Evolutionary conservation across 2,888 invertebrate genomes (phyloP), one percentile per base, ranked within the genome.

Genomic region (Dynastes maya): DNA sequence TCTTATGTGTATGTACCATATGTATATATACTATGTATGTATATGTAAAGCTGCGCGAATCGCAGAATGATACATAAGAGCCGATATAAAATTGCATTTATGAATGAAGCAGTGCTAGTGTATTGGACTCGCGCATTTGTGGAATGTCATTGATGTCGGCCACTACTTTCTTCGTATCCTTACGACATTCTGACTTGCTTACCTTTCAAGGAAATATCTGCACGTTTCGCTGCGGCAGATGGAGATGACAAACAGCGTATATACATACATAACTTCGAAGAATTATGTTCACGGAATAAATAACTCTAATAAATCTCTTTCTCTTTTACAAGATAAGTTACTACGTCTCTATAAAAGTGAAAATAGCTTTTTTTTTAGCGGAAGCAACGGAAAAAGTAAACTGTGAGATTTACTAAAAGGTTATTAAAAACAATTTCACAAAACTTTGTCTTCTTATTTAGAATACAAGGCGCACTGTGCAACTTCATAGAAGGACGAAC

Each of bases 131-230:
- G 79, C 77, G 79, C 80, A 75, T 79, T 79, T 76, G 79, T 80
- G 83, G 83, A 82, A 83, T 83, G 83, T 82, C 83, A 83, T 83
- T 83, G 83, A 83, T 83, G 82, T 70, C 74, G 49, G 70, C 61
- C 70, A 71, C 29, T 76, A 45, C 45, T 78, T 80, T 80, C 78
- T 78, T 80, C 79, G 81, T 82, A 75, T 81, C 64, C 63, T 32
- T 40, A 22, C 78, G 37, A 80, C 80, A 77, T 70, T 79, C 79
- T 63, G 78, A 80, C 79, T 78, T 76, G 78, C 79, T 76, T 78
- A 71, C 81, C 81, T 81, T 80, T 80, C 81, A 81, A 79, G 78
- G 78, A 78, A 81, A 77, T 74, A 78, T 13, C 71, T 51, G 49
- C 58, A 22, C 63, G 75, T 37, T 53, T 70, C 76, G 45, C n/a